Evolutionary conservation across 1,140 invertebrate genomes (phyloP), one percentile per base, ranked within the genome.

Genomic region (Halyomorpha halys): DNA sequence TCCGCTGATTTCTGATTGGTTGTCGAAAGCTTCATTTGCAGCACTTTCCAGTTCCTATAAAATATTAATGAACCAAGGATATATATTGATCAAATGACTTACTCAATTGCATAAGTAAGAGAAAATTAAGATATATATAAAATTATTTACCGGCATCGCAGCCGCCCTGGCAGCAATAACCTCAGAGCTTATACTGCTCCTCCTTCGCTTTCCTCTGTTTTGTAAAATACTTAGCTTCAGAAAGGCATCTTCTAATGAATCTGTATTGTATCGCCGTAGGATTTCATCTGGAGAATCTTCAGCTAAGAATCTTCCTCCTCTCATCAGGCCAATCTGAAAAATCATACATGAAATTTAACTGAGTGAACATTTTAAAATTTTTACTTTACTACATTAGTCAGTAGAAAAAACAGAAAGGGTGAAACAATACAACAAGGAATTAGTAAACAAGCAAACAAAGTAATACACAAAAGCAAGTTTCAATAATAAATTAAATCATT

Each of bases 121-220:
- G 23, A 39, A 39, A 1, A 13, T 39, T 11, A 11, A 53, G 16
- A 21, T 11, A 53, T 8, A 18, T 3, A 19, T 39, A 30, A 39
- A 39, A 39, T 13, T 11, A 39, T 61, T 71, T 61, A 71, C 71
- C 30, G 71, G 70, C 39, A 71, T 69, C 18, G 65, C 56, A 14
- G 67, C 65, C 16, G 70, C 62, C 23, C 68, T 68, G 4, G 70
- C 66, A 13, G 68, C 71, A 72, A 77, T 73, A 67, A 95, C 79
- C 70, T 82, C 83, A 73, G 85, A 84, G 0, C 86, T 75, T 61
- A 90, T 89, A 64, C 86, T 89, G 19, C 86, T 89, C 18, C 87
- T 75, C 5, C 89, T 77, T 45, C 86, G 75, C 68, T 89, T 86
- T 30, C 86, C 86, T 78, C 84, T 81, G 72, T 90, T 91, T 74